These are phyloP conservation scores for Lithophane socia DNA, from an alignment of 2,888 invertebrate species.

Conservation along the genomic window DNA sequence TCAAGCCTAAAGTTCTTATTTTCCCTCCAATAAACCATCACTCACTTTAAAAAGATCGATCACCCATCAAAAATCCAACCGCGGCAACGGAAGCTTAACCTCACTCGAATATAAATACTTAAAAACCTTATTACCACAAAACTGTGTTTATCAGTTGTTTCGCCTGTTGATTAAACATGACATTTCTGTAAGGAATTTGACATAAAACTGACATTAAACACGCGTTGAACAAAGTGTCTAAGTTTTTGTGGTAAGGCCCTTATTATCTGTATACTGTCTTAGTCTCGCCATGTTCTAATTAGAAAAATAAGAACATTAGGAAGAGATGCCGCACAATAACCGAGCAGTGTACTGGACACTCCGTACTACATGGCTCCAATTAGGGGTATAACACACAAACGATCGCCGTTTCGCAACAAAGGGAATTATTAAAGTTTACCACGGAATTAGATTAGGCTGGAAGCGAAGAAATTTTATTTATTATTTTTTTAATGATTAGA, in stretches of 20 bases:
- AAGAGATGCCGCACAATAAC: constrained; percentile 23
- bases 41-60: too few relatives aligned
- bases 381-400: constrained; percentile 58
- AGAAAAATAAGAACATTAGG: constrained; percentile 17
- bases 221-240: too few relatives aligned
- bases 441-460: constrained; percentile 12
- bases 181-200: too few relatives aligned
- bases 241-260: too few relatives aligned
- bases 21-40: too few relatives aligned
- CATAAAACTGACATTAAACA: too few relatives aligned
- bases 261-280: background rate
- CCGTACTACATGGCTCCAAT: constrained; percentile 51
- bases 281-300: background rate
- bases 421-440: constrained; percentile 63
- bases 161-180: too few relatives aligned
- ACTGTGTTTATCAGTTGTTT: too few relatives aligned
- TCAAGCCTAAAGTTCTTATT: too few relatives aligned
- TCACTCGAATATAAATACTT: background rate
- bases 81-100: background rate
- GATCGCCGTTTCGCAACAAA: constrained; percentile 62
- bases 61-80: background rate
- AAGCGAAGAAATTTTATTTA: constrained; percentile 4
- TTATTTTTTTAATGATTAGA: too few relatives aligned
- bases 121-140: background rate
- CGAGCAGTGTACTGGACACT: constrained; percentile 1